Conservation (phyloP, 1,140 invertebrate species). For the Nasonia vitripennis region DNA sequence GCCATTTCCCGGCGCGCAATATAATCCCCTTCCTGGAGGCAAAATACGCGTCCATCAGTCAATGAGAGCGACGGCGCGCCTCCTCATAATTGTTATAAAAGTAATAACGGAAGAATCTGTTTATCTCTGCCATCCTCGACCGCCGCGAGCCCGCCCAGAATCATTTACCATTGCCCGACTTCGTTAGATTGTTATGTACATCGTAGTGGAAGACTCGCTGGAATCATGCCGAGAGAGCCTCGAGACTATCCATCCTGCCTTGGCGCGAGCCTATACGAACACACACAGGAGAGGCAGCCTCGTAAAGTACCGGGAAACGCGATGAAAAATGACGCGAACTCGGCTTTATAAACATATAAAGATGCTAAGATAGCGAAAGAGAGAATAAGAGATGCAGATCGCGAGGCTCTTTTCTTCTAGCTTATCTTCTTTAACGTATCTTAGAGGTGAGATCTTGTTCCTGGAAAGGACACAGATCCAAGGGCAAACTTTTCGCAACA, state of each 20-base stretch:
- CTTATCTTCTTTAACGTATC: neutral
- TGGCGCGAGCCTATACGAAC: neutral
- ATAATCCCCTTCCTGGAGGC: too few relatives aligned
- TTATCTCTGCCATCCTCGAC: conserved; percentile 18
- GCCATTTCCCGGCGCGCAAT: neutral
- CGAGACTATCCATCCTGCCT: conserved; percentile 11
- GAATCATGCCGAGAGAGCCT: neutral
- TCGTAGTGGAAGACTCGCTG: neutral
- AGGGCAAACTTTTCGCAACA: neutral
- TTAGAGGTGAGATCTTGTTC: too few relatives aligned
- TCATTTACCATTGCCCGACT: conserved; percentile 24
- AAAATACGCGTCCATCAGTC: conserved; percentile 7
- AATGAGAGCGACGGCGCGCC: neutral
- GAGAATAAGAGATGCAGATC: neutral
- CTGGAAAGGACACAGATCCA: too few relatives aligned
- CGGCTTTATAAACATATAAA: conserved; percentile 29
- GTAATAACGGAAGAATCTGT: conserved; percentile 27
- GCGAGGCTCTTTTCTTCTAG: neutral
- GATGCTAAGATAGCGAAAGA: conserved; percentile 6
- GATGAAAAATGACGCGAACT: conserved; percentile 30
- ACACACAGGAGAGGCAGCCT: neutral
- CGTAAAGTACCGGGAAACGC: neutral
- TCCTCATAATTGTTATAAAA: conserved; percentile 41
- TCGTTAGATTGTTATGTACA: neutral
- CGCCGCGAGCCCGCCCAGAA: neutral